A percentile compares a stretch with the other conserved stretches of the same genome.
phyloP scores from a whole-genome alignment of 2,888 invertebrate genomes.

The Xestia xanthographa region DNA sequence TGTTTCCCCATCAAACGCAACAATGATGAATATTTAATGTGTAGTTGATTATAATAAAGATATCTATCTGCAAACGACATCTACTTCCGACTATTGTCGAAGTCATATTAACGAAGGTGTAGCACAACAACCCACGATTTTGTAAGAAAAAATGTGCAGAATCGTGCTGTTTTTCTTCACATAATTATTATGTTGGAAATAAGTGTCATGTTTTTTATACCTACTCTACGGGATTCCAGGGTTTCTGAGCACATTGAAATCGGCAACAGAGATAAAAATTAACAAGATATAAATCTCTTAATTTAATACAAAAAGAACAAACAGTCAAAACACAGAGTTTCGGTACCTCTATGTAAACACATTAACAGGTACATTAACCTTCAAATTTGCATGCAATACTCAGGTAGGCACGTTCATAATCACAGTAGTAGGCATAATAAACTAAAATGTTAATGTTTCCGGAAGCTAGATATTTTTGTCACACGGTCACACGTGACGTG shows the following conservation, averaged over 20 bases:
- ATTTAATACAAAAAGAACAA: background rate
- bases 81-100: slow-evolving; percentile 36
- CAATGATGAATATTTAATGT: slow-evolving; percentile 47
- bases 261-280: background rate
- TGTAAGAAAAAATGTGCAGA: background rate
- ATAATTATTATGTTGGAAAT: background rate
- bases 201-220: background rate
- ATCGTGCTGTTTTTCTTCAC: slow-evolving; percentile 6
- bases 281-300: background rate
- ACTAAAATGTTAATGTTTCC: slow-evolving; percentile 6
- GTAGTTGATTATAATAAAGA: slow-evolving; percentile 25
- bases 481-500: background rate
- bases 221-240: background rate
- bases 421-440: background rate
- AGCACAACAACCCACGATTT: background rate
- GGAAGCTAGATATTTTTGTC: background rate
- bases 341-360: background rate
- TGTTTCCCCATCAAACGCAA: slow-evolving; percentile 32
- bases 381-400: slow-evolving; percentile 5
- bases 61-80: slow-evolving; percentile 7
- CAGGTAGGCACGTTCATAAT: background rate
- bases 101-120: slow-evolving; percentile 2
- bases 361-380: slow-evolving; percentile 11
- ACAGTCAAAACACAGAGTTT: background rate
- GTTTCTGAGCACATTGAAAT: background rate